phyloP scores from a whole-genome alignment of 2,888 invertebrate species.

The Eueremaeus valkanovi region DNA sequence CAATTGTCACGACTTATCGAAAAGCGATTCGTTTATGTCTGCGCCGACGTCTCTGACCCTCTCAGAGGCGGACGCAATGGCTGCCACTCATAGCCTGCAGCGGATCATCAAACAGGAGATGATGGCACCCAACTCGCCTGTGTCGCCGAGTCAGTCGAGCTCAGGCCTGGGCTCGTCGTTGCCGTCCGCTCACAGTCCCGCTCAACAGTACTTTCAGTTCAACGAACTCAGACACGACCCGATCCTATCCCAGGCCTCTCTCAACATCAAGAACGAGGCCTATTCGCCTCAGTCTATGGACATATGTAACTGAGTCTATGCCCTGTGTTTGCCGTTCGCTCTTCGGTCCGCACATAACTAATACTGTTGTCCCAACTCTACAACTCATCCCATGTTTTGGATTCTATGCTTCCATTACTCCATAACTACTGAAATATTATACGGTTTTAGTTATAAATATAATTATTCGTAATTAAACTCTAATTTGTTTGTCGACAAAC shows the following conservation, averaged over 20 bases:
- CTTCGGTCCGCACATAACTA: not conserved
- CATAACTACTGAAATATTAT: not conserved
- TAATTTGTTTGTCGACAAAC: not conserved
- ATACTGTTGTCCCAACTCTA: not conserved
- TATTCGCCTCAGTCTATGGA: constrained; percentile 42
- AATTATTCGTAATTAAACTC: too few relatives aligned
- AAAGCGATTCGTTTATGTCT: not conserved
- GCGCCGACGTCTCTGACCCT: not conserved
- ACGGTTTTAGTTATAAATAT: too few relatives aligned
- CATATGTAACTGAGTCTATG: constrained; percentile 35
- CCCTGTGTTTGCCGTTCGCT: not conserved
- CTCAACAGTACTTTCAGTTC: constrained; percentile 23
- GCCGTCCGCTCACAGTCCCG: constrained; percentile 31
- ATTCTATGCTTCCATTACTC: not conserved
- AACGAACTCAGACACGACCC: constrained; percentile 21
- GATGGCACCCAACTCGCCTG: not conserved
- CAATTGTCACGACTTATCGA: not conserved
- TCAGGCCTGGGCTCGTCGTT: constrained; percentile 40
- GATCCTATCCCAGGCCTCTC: constrained; percentile 15
- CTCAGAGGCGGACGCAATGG: constrained; percentile 23
- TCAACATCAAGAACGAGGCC: constrained; percentile 40
- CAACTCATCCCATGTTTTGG: not conserved
- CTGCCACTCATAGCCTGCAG: constrained; percentile 21
- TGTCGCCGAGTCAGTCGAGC: constrained; percentile 40
- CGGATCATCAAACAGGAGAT: constrained; percentile 37